Conservation (phyloP, 2,888 invertebrate species). For the Thereva nobilitata region DNA sequence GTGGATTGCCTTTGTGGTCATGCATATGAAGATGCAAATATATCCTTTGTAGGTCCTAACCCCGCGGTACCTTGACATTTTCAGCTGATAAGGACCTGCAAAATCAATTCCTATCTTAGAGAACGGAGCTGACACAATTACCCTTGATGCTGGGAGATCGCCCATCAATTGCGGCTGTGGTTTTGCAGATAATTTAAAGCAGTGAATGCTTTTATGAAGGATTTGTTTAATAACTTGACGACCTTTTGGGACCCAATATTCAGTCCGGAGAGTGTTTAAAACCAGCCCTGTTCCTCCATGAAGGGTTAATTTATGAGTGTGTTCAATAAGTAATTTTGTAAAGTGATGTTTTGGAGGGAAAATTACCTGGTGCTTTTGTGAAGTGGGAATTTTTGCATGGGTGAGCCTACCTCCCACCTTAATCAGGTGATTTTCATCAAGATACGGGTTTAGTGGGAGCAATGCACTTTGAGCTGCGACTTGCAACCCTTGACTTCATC, state of each 20-base stretch:
- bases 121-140: too few species aligned
- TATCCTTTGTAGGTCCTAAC: too few species aligned
- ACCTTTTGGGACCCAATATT: background rate
- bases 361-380: too few species aligned
- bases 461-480: background rate
- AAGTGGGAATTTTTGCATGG: background rate
- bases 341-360: background rate
- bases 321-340: background rate
- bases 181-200: background rate
- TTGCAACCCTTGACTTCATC: too few species aligned
- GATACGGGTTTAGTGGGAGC: background rate
- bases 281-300: constrained; percentile 1
- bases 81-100: too few species aligned
- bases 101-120: too few species aligned
- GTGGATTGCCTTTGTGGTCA: constrained; percentile 37
- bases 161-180: too few species aligned
- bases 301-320: background rate
- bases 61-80: too few species aligned
- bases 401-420: constrained; percentile 1
- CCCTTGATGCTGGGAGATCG: too few species aligned
- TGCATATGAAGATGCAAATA: constrained; percentile 39
- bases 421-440: background rate
- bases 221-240: background rate
- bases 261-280: background rate
- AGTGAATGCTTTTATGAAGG: background rate